Percentiles rank a stretch among this genome's conserved stretches.
phyloP scores from a whole-genome alignment of 2,888 invertebrate genomes.

The Microctonus aethiopoides region DNA sequence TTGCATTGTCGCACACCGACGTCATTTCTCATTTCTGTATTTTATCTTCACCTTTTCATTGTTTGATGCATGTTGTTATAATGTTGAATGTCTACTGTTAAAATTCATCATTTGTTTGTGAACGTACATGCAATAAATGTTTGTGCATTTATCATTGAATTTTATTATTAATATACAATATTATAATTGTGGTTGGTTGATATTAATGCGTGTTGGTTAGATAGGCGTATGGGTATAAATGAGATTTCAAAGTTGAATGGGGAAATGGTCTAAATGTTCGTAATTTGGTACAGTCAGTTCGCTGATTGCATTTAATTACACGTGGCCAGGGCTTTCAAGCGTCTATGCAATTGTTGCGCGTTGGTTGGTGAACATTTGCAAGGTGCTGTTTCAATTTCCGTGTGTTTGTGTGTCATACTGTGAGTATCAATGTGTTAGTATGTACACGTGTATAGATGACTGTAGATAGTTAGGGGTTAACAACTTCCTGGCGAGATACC shows the following conservation, averaged over 20 bases:
- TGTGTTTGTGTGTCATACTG: neutral
- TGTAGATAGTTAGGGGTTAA: slow-evolving; percentile 20
- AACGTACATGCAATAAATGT: too few relatives aligned
- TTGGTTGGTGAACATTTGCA: neutral
- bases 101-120: neutral
- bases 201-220: neutral
- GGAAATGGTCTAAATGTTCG: slow-evolving; percentile 25
- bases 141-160: too few relatives aligned
- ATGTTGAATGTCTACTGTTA: neutral
- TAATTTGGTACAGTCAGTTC: slow-evolving; percentile 38
- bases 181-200: slow-evolving; percentile 12
- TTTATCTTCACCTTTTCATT: slow-evolving; percentile 12
- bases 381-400: neutral
- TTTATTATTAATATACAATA: too few relatives aligned
- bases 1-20: slow-evolving; percentile 31
- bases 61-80: neutral
- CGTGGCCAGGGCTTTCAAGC: slow-evolving; percentile 48
- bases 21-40: slow-evolving; percentile 31
- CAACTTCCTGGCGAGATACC: slow-evolving; percentile 31
- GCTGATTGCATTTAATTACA: slow-evolving; percentile 67
- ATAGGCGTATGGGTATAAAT: slow-evolving; percentile 8
- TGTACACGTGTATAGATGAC: neutral
- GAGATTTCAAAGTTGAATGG: slow-evolving; percentile 30
- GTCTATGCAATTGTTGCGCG: slow-evolving; percentile 20
- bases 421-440: neutral